Percentiles rank a stretch among this genome's conserved stretches.
phyloP scores from a whole-genome alignment of 2,113 vertebrate genomes.

The Delphinus delphis region DNA sequence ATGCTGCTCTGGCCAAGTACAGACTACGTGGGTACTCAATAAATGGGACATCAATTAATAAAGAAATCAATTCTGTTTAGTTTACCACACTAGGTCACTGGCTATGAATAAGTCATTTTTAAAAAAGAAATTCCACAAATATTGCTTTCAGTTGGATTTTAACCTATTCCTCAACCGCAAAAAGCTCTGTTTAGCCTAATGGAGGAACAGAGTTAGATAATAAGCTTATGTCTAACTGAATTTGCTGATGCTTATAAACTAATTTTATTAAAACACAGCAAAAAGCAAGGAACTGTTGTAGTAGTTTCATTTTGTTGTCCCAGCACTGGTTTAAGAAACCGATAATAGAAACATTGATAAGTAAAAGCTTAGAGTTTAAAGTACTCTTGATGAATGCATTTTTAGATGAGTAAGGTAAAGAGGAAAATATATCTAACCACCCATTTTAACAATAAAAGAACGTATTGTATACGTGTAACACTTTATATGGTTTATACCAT shows the following conservation, averaged over 20 bases:
- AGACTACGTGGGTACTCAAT: neutral
- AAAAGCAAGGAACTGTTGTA: neutral
- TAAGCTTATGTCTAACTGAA: neutral
- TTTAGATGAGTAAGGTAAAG: neutral
- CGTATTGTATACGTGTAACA: neutral
- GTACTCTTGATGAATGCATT: neutral
- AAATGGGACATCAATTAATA: neutral
- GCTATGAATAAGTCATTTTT: neutral
- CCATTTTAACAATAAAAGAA: neutral
- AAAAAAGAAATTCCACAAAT: neutral
- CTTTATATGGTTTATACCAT: neutral
- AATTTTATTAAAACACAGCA: constrained; percentile 6
- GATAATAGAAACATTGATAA: neutral
- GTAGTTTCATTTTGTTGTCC: neutral
- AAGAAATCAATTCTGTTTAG: constrained; percentile 3
- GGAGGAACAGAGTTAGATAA: neutral
- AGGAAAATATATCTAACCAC: neutral
- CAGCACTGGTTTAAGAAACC: neutral
- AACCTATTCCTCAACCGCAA: neutral
- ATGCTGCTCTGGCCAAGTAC: neutral
- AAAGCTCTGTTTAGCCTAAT: neutral
- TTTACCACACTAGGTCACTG: neutral
- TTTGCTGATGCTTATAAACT: neutral
- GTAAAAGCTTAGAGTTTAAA: neutral
- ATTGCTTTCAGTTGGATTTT: neutral